Evolutionary conservation across 2,797 vertebrate genomes (phyloP).

Genomic region (Austrolebias charrua): DNA sequence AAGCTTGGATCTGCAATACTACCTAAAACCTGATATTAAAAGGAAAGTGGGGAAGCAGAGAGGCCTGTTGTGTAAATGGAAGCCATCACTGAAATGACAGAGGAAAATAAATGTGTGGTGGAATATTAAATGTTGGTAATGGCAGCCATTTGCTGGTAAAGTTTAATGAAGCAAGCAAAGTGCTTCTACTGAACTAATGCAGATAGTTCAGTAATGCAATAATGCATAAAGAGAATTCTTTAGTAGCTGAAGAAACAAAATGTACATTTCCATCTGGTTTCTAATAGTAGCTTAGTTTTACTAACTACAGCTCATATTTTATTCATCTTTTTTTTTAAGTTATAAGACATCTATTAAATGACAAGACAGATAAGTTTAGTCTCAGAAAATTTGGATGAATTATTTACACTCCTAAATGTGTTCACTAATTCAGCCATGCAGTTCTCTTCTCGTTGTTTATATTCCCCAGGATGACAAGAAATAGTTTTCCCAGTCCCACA

Average conservation of each 20-base stretch:
- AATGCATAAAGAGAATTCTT: conserved; percentile 1
- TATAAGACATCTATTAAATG: background rate
- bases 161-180: background rate
- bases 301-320: background rate
- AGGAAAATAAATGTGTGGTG: background rate
- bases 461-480: background rate
- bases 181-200: conserved; percentile 1
- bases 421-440: background rate
- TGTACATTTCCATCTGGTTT: background rate
- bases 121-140: conserved; percentile 6
- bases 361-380: background rate
- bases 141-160: background rate
- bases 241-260: background rate
- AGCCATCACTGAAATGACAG: background rate
- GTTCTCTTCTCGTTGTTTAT: background rate
- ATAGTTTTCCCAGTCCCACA: background rate
- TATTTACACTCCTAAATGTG: background rate
- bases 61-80: too few relatives aligned
- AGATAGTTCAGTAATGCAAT: too few relatives aligned
- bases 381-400: background rate
- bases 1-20: too few relatives aligned
- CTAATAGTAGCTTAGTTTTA: background rate
- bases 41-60: background rate
- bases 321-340: background rate
- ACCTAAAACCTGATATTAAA: background rate